Percentiles rank a stretch among this genome's conserved stretches.
Evolutionary conservation across 2,888 invertebrate species (phyloP).

Genomic region (Neocrepidodera transversa): DNA sequence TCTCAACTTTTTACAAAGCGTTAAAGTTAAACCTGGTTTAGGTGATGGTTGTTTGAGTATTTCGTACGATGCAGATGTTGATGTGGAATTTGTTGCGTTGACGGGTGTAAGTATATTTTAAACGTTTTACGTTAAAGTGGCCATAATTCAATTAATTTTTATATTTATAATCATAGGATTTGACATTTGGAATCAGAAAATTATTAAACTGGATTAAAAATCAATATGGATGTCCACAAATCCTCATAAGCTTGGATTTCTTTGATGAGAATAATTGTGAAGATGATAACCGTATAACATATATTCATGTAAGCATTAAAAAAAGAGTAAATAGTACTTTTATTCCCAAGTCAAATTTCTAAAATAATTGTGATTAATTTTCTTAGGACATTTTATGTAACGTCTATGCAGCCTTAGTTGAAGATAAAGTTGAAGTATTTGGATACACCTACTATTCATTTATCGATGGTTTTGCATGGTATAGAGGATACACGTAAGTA

Average conservation of each 20-base stretch:
- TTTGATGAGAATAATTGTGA: background rate
- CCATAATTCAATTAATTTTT: background rate
- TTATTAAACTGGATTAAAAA: conserved; percentile 14
- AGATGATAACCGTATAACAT: conserved; percentile 16
- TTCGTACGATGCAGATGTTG: background rate
- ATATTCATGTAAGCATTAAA: conserved; percentile 2
- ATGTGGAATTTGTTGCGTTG: background rate
- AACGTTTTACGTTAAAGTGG: background rate
- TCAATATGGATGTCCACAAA: conserved; percentile 15
- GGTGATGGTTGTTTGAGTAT: background rate
- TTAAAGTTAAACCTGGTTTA: background rate
- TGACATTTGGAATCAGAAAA: conserved; percentile 12
- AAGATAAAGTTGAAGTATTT: background rate
- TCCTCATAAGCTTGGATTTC: conserved; percentile 13
- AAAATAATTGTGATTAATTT: background rate
- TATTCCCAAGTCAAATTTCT: too few species aligned
- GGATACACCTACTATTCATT: background rate
- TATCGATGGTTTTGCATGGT: conserved; percentile 8
- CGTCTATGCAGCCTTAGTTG: background rate
- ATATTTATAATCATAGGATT: too few species aligned
- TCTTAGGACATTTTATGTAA: background rate
- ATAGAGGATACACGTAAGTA: conserved; percentile 4
- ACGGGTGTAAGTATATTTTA: conserved; percentile 1
- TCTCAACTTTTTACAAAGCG: conserved; percentile 50
- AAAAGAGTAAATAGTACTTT: too few species aligned